Percentiles rank a stretch among this genome's conserved stretches.
phyloP scores from a whole-genome alignment of 2,113 vertebrate species.

The Strix uralensis region DNA sequence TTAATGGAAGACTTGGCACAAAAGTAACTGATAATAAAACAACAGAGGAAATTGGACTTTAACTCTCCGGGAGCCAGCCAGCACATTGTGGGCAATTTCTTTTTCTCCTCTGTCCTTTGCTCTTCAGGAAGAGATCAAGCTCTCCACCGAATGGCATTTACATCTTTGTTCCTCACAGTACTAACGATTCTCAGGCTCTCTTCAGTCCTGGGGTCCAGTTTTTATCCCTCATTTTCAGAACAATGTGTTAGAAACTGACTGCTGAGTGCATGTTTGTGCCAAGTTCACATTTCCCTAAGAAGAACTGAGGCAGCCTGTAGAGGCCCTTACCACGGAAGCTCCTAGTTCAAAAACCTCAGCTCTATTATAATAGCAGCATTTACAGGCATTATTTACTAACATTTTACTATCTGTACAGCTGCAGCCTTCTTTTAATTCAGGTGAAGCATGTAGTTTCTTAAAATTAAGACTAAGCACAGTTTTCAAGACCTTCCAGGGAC shows the following conservation, averaged over 20 bases:
- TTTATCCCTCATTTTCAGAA: background rate
- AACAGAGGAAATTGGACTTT: background rate
- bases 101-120: background rate
- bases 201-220: background rate
- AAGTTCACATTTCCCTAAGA: background rate
- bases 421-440: background rate
- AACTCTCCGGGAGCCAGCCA: background rate
- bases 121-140: background rate
- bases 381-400: background rate
- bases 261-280: background rate
- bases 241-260: background rate
- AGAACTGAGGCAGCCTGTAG: background rate
- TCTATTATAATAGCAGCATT: background rate
- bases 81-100: background rate
- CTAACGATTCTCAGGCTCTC: background rate
- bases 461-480: background rate
- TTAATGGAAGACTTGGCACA: constrained; percentile 16
- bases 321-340: background rate
- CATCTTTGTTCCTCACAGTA: background rate
- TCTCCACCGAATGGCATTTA: background rate
- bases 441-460: background rate
- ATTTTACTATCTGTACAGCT: background rate
- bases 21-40: background rate
- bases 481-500: background rate
- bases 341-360: background rate